Percentiles rank a stretch among this genome's conserved stretches.
These are phyloP conservation scores for Alouatta palliata DNA, from an alignment of 2,113 vertebrate species.

Conservation along the genomic window DNA sequence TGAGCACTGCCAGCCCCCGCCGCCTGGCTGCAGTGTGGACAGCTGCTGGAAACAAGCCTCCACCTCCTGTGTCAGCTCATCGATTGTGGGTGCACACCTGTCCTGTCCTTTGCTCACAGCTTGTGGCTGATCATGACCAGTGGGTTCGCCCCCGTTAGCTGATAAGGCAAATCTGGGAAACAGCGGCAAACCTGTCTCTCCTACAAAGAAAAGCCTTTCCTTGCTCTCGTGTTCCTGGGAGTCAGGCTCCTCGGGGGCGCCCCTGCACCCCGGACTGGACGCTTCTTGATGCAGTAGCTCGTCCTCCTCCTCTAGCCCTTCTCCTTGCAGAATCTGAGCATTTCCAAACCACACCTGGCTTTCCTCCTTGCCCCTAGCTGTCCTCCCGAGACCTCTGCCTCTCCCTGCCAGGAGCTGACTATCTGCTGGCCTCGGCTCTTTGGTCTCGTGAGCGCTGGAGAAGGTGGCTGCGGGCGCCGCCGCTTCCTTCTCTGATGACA, in stretches of 20 bases:
- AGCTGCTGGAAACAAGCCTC: conserved; percentile 82
- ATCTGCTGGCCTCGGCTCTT: accelerated
- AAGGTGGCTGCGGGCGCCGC: background rate
- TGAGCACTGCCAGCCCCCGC: background rate
- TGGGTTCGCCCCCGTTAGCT: background rate
- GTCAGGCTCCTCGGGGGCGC: accelerated
- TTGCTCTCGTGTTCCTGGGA: background rate
- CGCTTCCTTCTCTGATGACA: background rate
- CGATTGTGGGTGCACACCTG: conserved; percentile 59
- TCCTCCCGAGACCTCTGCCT: accelerated
- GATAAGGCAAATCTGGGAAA: background rate
- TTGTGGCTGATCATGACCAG: background rate
- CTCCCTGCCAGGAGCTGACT: background rate
- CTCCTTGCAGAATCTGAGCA: background rate
- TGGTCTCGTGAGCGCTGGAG: background rate
- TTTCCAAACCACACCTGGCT: accelerated
- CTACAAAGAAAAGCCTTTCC: background rate
- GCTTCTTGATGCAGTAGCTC: background rate
- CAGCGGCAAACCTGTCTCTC: conserved; percentile 5
- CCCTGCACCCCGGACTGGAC: accelerated
- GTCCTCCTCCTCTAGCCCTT: background rate
- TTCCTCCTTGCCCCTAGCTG: background rate
- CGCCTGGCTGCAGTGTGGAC: conserved; percentile 75
- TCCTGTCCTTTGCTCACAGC: conserved; percentile 57
- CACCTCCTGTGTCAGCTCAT: conserved; percentile 77